phyloP scores from a whole-genome alignment of 2,113 vertebrate species.

The Anseranas semipalmata region DNA sequence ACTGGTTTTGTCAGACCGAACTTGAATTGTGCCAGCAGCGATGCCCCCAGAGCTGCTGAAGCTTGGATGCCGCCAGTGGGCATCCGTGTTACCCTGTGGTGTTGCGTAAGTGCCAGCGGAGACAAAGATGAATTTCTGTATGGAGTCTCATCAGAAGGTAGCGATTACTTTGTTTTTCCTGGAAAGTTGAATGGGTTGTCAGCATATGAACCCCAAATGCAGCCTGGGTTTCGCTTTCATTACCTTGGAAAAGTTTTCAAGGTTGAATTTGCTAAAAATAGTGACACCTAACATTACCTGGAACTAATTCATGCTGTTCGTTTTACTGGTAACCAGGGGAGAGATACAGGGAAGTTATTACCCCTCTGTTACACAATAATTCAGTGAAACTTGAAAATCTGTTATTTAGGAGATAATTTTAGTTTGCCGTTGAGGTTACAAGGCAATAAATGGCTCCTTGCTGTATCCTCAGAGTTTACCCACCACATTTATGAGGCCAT shows the following conservation, averaged over 20 bases:
- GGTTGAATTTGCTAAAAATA: constrained; percentile 45
- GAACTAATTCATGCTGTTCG: constrained; percentile 47
- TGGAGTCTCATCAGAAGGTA: neutral
- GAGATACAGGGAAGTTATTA: constrained; percentile 64
- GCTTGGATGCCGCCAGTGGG: neutral
- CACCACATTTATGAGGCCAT: constrained; percentile 65
- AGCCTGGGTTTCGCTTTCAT: neutral
- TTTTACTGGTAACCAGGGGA: constrained; percentile 71
- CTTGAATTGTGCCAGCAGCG: neutral
- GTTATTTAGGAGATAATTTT: constrained; percentile 79
- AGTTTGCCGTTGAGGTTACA: constrained; percentile 60
- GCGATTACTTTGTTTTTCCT: neutral
- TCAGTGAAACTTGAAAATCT: constrained; percentile 71
- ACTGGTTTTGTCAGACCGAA: neutral
- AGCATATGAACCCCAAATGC: neutral
- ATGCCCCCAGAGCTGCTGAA: neutral
- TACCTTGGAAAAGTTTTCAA: constrained; percentile 38
- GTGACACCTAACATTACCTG: constrained; percentile 8
- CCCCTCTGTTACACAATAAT: constrained; percentile 58
- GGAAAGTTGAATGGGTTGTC: neutral
- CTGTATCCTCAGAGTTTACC: constrained; percentile 58
- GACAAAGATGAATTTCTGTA: neutral
- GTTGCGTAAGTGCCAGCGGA: neutral
- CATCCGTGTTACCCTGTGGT: neutral
- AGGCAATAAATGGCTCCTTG: constrained; percentile 72